These are phyloP conservation scores for Hexactinellida sp. DNA, from an alignment of 37 sponge, comb jelly and placozoan species.

Conservation along the genomic window DNA sequence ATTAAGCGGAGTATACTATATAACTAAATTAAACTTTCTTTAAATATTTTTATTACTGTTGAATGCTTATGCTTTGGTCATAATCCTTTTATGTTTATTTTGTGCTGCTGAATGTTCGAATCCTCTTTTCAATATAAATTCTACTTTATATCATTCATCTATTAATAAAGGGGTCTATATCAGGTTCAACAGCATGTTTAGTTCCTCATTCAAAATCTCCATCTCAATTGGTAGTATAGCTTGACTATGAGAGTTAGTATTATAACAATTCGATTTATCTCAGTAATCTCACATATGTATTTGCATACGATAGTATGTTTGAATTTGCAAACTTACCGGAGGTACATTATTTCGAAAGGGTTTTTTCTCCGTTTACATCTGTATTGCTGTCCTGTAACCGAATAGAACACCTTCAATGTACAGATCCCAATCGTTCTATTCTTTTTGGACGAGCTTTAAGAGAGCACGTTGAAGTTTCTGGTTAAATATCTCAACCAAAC, in stretches of 20 bases:
- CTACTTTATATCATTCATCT: not conserved
- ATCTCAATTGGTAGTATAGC: not conserved
- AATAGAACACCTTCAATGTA: constrained; percentile 20
- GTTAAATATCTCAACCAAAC: not conserved
- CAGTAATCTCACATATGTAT: not conserved
- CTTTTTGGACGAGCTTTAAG: constrained; percentile 18
- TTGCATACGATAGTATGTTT: not conserved
- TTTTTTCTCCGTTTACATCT: not conserved
- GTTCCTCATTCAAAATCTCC: not conserved
- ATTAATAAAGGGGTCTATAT: not conserved
- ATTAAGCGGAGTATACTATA: not conserved
- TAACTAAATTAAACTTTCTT: not conserved
- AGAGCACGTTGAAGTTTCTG: constrained; percentile 21
- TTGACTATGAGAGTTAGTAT: not conserved
- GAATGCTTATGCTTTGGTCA: not conserved
- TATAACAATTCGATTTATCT: not conserved
- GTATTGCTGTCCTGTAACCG: constrained; percentile 14
- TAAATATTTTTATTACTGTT: not conserved
- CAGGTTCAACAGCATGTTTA: not conserved
- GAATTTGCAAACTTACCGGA: not conserved
- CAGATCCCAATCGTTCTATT: constrained; percentile 11
- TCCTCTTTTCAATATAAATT: not conserved
- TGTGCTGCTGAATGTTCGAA: not conserved
- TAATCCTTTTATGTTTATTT: too few species aligned
- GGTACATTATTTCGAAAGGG: constrained; percentile 11